Evolutionary conservation across 2,113 vertebrate genomes (phyloP).

Genomic region (Hydrolagus affinis): DNA sequence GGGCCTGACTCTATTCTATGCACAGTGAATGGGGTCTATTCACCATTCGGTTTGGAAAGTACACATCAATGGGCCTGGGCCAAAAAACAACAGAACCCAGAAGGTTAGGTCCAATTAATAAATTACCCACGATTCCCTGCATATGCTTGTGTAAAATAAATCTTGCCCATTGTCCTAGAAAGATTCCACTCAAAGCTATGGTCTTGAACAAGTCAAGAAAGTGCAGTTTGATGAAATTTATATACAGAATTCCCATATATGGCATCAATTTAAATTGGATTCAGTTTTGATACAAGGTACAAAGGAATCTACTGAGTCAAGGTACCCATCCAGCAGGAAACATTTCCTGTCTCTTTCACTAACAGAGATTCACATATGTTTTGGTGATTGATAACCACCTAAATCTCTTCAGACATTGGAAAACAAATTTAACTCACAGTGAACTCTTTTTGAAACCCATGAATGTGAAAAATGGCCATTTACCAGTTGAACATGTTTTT

Average conservation of each 20-base stretch:
- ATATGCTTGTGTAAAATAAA: too few species aligned
- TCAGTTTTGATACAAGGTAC: not conserved
- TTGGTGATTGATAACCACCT: not conserved
- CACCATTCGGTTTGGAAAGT: too few species aligned
- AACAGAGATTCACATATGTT: not conserved
- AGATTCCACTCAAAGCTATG: not conserved
- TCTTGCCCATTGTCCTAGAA: too few species aligned
- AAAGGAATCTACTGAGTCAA: not conserved
- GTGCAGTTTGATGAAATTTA: too few species aligned
- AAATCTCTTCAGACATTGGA: not conserved
- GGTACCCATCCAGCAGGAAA: not conserved
- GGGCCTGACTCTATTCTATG: too few species aligned
- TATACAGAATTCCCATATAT: too few species aligned
- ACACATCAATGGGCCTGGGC: too few species aligned
- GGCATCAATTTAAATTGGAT: not conserved
- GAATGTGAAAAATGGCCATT: not conserved
- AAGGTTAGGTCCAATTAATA: too few species aligned
- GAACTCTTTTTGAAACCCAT: not conserved
- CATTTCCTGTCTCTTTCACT: not conserved
- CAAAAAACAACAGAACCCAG: too few species aligned
- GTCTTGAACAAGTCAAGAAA: not conserved
- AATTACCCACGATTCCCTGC: too few species aligned
- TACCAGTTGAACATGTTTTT: not conserved
- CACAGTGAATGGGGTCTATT: too few species aligned
- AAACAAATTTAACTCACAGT: not conserved